Conservation (phyloP, 2,797 vertebrate genomes). For the Myoxocephalus aenaeus region DNA sequence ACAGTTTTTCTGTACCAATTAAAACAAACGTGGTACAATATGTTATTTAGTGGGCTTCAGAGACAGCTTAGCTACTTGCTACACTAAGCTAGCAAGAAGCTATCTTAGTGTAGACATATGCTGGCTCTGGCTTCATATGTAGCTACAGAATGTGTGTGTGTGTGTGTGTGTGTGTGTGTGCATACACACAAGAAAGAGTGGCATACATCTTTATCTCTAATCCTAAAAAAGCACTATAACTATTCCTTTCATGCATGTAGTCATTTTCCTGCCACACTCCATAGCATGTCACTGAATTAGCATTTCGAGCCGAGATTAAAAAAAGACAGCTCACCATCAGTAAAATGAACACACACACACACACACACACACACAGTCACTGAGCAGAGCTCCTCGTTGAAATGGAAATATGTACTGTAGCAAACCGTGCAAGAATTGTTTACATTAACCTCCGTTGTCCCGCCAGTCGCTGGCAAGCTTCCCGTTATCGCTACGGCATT, state of each 20-base stretch:
- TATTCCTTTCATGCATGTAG: constrained; percentile 31
- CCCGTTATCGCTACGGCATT: constrained; percentile 36
- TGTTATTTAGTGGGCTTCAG: not conserved
- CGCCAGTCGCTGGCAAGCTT: constrained; percentile 33
- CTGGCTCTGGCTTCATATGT: not conserved
- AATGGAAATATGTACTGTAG: constrained; percentile 49
- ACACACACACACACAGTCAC: constrained; percentile 7
- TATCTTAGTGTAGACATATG: not conserved
- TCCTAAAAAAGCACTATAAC: constrained; percentile 4
- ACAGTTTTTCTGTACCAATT: not conserved
- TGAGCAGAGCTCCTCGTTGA: constrained; percentile 48
- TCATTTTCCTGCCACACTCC: constrained; percentile 24
- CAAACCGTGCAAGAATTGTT: constrained; percentile 48
- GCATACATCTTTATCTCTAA: not conserved
- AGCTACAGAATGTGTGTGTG: not conserved
- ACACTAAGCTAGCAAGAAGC: constrained; percentile 4
- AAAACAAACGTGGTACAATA: not conserved
- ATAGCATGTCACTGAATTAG: constrained; percentile 37
- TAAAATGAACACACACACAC: constrained; percentile 14
- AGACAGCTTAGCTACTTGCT: not conserved
- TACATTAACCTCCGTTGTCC: constrained; percentile 39
- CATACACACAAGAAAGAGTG: not conserved
- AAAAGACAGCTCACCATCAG: constrained; percentile 29
- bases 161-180: too few species aligned
- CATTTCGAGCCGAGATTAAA: constrained; percentile 41